Base-by-base conservation (phyloP, 1,140 invertebrate species). In the Scaptomyza montana region DNA sequence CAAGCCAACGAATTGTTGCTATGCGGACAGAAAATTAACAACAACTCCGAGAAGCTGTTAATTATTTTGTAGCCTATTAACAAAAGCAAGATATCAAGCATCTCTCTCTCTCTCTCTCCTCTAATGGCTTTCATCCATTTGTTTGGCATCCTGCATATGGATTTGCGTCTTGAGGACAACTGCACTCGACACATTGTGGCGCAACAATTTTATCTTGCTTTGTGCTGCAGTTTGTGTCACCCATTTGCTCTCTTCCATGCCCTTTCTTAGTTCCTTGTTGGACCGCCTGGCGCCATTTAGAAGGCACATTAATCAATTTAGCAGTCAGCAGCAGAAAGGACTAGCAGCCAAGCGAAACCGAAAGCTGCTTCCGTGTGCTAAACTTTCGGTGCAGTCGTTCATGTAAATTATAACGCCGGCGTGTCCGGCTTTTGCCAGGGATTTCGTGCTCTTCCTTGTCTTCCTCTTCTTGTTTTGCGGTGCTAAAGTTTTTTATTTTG, bases 301-400 rank as follows among this genome's bases (percentile, higher is more conserved):
- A 82, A 78, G 82, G 67, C 82, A 67, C 82, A 86, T 86, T 86
- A 86, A 86, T 86, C 82, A 86, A 87, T 86, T 87, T 86, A 67
- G 41, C 82, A 65, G 64, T 57, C 74, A 74, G 66, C 61, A 78
- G 56, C 81, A 86, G 25, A 13, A 13, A 28, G 54, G 9, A 49
- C 19, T 30, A 21, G 36, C 66, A 47, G 70, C 81, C 81, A 86
- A 81, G 82, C 82, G 78, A 86, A 86, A 86, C 82, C 75, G 82
- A 86, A 87, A 87, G 82, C 71, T 53, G 61, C 66, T 61, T 71
- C 56, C 59, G 78, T 74, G 77, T 70, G 63, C 70, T 69, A 45
- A 74, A 66, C 74, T 77, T 59, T 46, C 33, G 50, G 75, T 51
- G 55, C 62, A 70, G 49, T 25, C 51, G 16, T 65, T 59, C 72